Conservation (phyloP, 2,888 invertebrate species). For the Endomychus coccineus region DNA sequence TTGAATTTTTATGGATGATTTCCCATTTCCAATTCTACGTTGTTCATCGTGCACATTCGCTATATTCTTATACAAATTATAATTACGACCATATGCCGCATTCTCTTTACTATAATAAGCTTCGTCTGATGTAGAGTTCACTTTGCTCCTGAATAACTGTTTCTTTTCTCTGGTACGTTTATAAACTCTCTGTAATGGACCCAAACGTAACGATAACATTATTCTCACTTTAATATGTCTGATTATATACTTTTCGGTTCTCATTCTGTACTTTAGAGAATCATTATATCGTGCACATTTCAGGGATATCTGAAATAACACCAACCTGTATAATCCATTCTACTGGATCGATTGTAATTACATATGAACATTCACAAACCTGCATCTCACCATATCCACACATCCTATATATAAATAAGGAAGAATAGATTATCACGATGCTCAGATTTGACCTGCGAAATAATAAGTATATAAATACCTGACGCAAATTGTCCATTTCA, state of each 20-base stretch:
- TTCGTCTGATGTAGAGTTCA: too few relatives aligned
- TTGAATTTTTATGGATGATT: conserved; percentile 41
- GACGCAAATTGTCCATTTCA: conserved; percentile 9
- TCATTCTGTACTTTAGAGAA: conserved; percentile 25
- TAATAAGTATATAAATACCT: conserved; percentile 5
- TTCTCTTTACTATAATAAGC: neutral
- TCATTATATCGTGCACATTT: conserved; percentile 14
- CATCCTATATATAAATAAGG: too few relatives aligned
- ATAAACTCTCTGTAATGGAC: conserved; percentile 44
- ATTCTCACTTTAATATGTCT: conserved; percentile 59
- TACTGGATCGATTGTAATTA: too few relatives aligned
- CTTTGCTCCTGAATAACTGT: conserved; percentile 13
- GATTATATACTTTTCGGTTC: conserved; percentile 54
- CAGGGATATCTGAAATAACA: too few relatives aligned
- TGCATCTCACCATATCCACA: too few relatives aligned
- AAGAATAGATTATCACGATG: conserved; percentile 4
- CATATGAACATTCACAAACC: too few relatives aligned
- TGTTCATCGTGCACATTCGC: conserved; percentile 38
- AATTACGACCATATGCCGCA: neutral
- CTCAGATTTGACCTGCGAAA: conserved; percentile 7
- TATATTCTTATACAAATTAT: conserved; percentile 24
- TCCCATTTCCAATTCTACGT: conserved; percentile 40
- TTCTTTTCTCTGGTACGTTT: neutral
- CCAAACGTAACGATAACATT: conserved; percentile 59
- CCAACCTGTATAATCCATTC: conserved; percentile 15